phyloP scores from a whole-genome alignment of 2,797 vertebrate genomes.

The Typhlichthys eigenmanni region DNA sequence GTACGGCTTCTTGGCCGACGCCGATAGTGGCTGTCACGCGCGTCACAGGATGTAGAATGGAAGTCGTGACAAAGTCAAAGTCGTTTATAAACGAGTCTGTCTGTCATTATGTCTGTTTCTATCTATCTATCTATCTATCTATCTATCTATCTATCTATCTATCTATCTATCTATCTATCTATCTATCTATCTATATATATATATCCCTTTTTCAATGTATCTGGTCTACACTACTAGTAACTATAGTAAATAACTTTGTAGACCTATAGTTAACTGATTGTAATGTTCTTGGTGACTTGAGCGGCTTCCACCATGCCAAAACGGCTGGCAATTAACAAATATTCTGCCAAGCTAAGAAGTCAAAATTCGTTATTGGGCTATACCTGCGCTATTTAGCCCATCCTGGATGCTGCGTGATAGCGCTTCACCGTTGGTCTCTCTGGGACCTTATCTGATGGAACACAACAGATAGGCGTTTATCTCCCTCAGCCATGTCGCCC shows the following conservation, averaged over 20 bases:
- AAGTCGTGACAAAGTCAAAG: conserved; percentile 53
- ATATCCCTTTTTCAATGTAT: too few relatives aligned
- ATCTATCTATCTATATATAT: not conserved
- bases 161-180: conserved; percentile 23
- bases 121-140: conserved; percentile 20
- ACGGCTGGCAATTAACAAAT: not conserved
- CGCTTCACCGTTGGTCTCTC: conserved; percentile 58
- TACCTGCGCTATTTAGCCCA: conserved; percentile 47
- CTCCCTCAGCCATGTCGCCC: conserved; percentile 61
- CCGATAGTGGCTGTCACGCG: not conserved
- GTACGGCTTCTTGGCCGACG: too few relatives aligned
- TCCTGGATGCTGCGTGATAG: conserved; percentile 61
- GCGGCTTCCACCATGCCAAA: not conserved
- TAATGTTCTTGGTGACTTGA: not conserved
- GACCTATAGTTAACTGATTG: not conserved
- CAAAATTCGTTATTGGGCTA: conserved; percentile 50
- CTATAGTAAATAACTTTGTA: conserved; percentile 1
- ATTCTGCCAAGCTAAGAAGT: too few relatives aligned
- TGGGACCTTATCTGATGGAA: conserved; percentile 66
- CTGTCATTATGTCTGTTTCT: not conserved
- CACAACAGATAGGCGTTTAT: conserved; percentile 68
- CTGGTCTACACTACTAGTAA: not conserved
- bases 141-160: conserved; percentile 35
- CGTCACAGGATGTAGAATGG: conserved; percentile 23
- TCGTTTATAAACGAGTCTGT: not conserved